Evolutionary conservation across 1,140 invertebrate genomes (phyloP), one percentile per base, ranked within the genome.

Genomic region (Homarus americanus): DNA sequence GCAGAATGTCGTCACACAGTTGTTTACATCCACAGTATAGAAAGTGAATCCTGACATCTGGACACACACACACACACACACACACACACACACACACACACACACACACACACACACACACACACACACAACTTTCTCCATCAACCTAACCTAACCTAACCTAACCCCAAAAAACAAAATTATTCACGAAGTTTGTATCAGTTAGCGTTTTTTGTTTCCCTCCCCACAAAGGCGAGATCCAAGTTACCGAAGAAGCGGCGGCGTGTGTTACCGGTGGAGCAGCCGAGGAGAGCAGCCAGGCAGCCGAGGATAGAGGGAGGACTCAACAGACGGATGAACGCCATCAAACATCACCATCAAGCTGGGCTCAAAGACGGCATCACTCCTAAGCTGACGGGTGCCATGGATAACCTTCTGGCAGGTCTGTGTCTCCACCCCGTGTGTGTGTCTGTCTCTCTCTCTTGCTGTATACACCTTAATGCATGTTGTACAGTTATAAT

Each of bases 241-340:
- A 98, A 98, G 94, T 95, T 98, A 87, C 97, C 97, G 4, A 98
- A 98, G 95, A 97, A 97, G 93, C 95, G 97, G 72, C 94, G 97
- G 91, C 95, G 97, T 34, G 97, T 98, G 34, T 94, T 98, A 49
- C 97, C 97, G 0, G 97, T 97, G 2, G 97, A 98, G 94, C 96
- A 97, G 93, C 96, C 96, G 0, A 94, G 96, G 28, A 94, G 91
- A 66, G 93, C 93, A 36, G 92, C 80, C 10, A 72, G 91, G 7
- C 93, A 89, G 41, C 38, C 80, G 53, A 63, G 88, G 34, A 69
- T 84, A 4, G 91, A 91, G 34, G 87, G 92, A 17, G 80, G 86
- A 17, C 89, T 93, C 69, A 94, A 94, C 83, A 92, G 95, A 40
- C 92, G 95, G 44, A 94, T 95, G 94, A 95, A 95, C 93, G 95